These are phyloP conservation scores for Halictus rubicundus DNA, from an alignment of 1,140 invertebrate species.

Conservation along the genomic window DNA sequence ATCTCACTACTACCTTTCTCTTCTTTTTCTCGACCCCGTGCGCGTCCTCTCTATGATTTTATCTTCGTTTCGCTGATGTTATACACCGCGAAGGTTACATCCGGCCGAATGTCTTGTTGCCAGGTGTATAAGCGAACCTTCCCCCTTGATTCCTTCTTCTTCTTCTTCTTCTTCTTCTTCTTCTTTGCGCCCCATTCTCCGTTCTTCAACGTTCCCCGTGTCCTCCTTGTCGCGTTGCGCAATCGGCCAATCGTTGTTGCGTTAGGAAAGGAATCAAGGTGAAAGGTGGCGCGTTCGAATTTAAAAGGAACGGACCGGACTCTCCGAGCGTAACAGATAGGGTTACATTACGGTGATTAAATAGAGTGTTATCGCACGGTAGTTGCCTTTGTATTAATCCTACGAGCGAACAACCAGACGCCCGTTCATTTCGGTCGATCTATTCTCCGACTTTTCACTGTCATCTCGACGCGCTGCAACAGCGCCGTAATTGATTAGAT, in stretches of 20 bases:
- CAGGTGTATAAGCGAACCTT: constrained; percentile 51
- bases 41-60: constrained; percentile 47
- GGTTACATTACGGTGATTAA: constrained; percentile 29
- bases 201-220: neutral
- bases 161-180: neutral
- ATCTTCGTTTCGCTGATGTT: constrained; percentile 59
- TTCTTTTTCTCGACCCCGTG: constrained; percentile 39
- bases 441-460: constrained; percentile 13
- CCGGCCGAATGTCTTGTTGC: constrained; percentile 62
- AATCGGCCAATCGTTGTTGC: constrained; percentile 16
- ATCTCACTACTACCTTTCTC: constrained; percentile 52
- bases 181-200: neutral
- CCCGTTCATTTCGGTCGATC: neutral
- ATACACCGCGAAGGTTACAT: constrained; percentile 57
- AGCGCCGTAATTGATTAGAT: too few species aligned
- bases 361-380: constrained; percentile 2
- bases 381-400: constrained; percentile 6
- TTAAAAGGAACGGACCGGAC: neutral
- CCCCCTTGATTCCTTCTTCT: neutral
- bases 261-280: constrained; percentile 24
- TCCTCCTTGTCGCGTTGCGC: constrained; percentile 6
- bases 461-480: neutral
- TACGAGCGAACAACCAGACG: neutral
- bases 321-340: neutral
- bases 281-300: constrained; percentile 26